Conservation (phyloP, 2,888 invertebrate genomes). For the Phragmatobia fuliginosa region DNA sequence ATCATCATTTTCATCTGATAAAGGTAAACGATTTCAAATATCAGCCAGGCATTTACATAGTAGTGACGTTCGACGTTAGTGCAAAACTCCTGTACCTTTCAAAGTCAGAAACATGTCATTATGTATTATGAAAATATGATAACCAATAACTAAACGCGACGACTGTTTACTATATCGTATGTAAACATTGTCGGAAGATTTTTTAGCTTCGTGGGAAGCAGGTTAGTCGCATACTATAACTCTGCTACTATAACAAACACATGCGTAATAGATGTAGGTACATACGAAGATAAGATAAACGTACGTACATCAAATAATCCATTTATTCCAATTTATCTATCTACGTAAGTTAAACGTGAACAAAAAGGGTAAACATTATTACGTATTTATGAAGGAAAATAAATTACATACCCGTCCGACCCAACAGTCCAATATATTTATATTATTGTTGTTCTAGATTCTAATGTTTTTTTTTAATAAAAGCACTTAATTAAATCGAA, state of each 20-base stretch:
- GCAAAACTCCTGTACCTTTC: too few relatives aligned
- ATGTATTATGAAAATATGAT: background rate
- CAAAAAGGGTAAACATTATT: background rate
- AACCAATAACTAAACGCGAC: background rate
- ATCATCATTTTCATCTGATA: background rate
- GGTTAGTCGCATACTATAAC: background rate
- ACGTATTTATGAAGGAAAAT: background rate
- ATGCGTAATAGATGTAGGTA: background rate
- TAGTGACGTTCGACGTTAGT: background rate
- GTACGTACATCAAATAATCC: background rate
- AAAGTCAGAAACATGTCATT: background rate
- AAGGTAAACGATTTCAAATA: background rate
- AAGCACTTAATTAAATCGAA: background rate
- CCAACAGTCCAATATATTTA: background rate
- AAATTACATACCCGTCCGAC: background rate
- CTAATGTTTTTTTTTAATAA: background rate
- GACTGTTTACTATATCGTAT: background rate
- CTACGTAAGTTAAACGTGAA: background rate
- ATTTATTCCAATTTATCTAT: background rate
- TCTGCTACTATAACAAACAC: background rate
- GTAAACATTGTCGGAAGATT: background rate
- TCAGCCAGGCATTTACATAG: background rate
- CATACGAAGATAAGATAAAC: background rate
- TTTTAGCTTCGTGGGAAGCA: background rate
- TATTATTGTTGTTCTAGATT: background rate